phyloP scores from a whole-genome alignment of 1,140 invertebrate species.

The Rhopalosiphum maidis region DNA sequence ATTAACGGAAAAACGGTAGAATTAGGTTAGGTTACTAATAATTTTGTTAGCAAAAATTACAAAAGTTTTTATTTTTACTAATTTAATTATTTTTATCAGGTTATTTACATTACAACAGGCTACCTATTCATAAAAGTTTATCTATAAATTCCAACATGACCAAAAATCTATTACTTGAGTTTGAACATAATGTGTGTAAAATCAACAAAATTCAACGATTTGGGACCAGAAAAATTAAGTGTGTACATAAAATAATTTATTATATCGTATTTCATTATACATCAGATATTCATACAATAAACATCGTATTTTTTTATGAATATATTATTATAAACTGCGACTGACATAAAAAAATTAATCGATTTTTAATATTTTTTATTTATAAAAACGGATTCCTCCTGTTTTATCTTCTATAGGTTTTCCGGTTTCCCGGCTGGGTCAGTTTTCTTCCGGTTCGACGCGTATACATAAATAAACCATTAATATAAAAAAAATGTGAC shows the following conservation, averaged over 20 bases:
- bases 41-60: neutral
- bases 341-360: neutral
- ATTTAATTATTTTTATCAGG: neutral
- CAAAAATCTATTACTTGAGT: neutral
- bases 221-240: neutral
- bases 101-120: neutral
- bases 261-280: neutral
- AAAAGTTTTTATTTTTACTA: neutral
- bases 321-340: neutral
- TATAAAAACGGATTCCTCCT: neutral
- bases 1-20: no score
- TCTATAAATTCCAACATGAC: neutral
- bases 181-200: neutral
- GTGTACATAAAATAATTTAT: neutral
- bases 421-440: neutral
- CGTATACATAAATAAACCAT: neutral
- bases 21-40: neutral
- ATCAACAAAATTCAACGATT: neutral
- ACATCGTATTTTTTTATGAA: neutral
- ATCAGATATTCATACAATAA: neutral
- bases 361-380: neutral
- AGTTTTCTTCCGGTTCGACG: neutral
- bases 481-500: neutral
- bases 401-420: neutral
- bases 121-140: neutral